A percentile compares a stretch with the other conserved stretches of the same genome.
Evolutionary conservation across 2,888 invertebrate genomes (phyloP).

Genomic region (Elysia crispata): DNA sequence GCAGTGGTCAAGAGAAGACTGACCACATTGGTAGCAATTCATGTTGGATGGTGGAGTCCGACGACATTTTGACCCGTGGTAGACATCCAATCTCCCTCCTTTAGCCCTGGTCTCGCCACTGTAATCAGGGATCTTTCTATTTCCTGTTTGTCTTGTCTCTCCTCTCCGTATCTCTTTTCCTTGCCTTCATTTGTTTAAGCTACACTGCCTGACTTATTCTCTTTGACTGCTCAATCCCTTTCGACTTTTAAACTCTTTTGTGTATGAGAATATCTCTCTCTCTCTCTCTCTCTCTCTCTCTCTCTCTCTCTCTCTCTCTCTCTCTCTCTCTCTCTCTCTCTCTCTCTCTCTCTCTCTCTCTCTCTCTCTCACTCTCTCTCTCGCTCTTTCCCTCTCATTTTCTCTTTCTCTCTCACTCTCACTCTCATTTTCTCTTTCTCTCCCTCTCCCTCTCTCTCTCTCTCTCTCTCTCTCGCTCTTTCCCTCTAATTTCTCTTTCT

Average conservation of each 20-base stretch:
- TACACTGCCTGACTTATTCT: no score
- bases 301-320: not conserved
- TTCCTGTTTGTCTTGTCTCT: not conserved
- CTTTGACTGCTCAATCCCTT: no score
- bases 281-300: slow-evolving; percentile 18
- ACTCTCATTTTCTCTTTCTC: no score
- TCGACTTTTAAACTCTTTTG: not conserved
- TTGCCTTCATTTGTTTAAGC: no score
- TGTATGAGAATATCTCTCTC: not conserved
- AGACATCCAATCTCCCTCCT: not conserved
- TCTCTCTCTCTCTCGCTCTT: no score
- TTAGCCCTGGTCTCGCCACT: not conserved
- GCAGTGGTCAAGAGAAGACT: not conserved
- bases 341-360: not conserved
- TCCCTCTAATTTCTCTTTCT: no score
- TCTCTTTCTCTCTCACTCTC: no score
- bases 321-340: not conserved
- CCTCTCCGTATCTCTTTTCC: not conserved
- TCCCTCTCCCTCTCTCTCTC: no score
- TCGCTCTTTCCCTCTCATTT: no score
- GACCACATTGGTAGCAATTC: not conserved
- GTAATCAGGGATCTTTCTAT: not conserved
- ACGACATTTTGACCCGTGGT: not conserved
- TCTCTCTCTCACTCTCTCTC: no score
- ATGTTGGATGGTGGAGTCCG: not conserved